Evolutionary conservation across 2,888 invertebrate genomes (phyloP).

Genomic region (Chelonus formosanus): DNA sequence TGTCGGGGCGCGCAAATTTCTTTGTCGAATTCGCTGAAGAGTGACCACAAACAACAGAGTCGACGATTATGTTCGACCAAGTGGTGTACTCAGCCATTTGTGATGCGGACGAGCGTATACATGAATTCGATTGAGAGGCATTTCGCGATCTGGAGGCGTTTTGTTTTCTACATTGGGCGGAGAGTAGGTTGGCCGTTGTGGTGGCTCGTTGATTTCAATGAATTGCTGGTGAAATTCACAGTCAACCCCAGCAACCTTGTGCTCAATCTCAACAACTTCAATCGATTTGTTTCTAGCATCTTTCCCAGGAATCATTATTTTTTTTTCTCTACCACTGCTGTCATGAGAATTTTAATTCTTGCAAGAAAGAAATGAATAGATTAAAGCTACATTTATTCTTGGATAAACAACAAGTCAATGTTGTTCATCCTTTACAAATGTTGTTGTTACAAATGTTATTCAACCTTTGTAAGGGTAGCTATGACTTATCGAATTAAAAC

Average conservation of each 20-base stretch:
- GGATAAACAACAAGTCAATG: too few species aligned
- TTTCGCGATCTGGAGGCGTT: constrained; percentile 61
- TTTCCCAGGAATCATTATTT: background rate
- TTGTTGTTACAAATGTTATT: too few species aligned
- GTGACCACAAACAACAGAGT: constrained; percentile 63
- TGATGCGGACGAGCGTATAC: constrained; percentile 28
- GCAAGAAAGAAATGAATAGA: too few species aligned
- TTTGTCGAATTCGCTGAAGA: constrained; percentile 51
- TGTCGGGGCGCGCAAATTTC: constrained; percentile 45
- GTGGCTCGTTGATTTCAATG: constrained; percentile 59
- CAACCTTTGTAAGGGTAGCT: too few species aligned
- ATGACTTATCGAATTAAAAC: too few species aligned
- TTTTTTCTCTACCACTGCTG: background rate
- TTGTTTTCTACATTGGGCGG: constrained; percentile 62
- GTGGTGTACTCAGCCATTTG: constrained; percentile 47
- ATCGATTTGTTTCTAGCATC: background rate
- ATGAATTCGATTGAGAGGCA: constrained; percentile 50
- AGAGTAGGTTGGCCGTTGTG: constrained; percentile 61
- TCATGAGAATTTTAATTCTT: too few species aligned
- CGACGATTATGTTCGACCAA: constrained; percentile 56
- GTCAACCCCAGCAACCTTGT: constrained; percentile 5
- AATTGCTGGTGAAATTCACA: constrained; percentile 44
- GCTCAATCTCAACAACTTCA: constrained; percentile 10
- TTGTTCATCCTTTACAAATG: too few species aligned
- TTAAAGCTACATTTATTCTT: too few species aligned